Evolutionary conservation across 2,888 invertebrate genomes (phyloP).

Genomic region (Patella caerulea): DNA sequence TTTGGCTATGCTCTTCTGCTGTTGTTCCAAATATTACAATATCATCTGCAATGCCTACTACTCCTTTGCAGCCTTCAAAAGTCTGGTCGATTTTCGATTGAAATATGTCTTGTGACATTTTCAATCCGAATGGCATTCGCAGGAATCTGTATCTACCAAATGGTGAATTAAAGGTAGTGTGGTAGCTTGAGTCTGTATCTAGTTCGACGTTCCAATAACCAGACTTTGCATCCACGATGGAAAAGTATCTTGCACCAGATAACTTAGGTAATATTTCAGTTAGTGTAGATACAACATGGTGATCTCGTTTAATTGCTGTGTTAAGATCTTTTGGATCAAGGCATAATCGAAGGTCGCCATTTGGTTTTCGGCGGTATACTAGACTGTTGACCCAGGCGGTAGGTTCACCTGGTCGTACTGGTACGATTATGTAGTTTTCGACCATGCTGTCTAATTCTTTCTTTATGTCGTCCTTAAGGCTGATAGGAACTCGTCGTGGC

Average conservation of each 20-base stretch:
- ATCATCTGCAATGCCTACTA: slow-evolving; percentile 16
- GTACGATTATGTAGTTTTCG: slow-evolving; percentile 27
- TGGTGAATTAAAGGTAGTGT: not conserved
- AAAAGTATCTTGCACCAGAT: slow-evolving; percentile 24
- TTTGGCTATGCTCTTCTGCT: slow-evolving; percentile 10
- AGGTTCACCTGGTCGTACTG: slow-evolving; percentile 26
- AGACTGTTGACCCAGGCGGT: slow-evolving; percentile 22
- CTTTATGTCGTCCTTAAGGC: slow-evolving; percentile 23
- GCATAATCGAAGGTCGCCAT: slow-evolving; percentile 20
- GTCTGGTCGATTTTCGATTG: slow-evolving; percentile 21
- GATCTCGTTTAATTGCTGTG: slow-evolving; percentile 34
- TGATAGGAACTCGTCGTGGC: no score
- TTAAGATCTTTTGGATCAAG: slow-evolving; percentile 39
- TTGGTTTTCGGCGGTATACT: slow-evolving; percentile 15
- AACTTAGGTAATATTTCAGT: slow-evolving; percentile 30
- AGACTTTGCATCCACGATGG: slow-evolving; percentile 32
- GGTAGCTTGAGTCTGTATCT: slow-evolving; percentile 11
- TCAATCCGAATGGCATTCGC: slow-evolving; percentile 7
- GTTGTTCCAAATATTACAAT: slow-evolving; percentile 15
- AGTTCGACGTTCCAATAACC: slow-evolving; percentile 33
- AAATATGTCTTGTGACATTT: slow-evolving; percentile 17
- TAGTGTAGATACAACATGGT: slow-evolving; percentile 28
- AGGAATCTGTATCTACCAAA: not conserved
- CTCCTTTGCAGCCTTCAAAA: slow-evolving; percentile 21
- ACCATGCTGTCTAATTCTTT: slow-evolving; percentile 28